Evolutionary conservation across 2,888 invertebrate species (phyloP).

Genomic region (Mechanitis mazaeus): DNA sequence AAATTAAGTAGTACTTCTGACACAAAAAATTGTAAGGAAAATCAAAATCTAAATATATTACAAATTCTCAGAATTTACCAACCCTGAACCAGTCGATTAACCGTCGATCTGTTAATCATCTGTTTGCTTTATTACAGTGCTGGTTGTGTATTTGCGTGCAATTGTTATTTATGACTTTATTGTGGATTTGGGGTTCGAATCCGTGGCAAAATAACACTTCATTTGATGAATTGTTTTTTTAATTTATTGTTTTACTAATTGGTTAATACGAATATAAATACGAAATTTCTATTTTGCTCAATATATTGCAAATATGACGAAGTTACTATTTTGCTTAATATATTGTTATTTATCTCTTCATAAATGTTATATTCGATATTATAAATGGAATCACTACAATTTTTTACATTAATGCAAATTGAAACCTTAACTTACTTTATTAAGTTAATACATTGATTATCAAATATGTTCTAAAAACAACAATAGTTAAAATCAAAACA

Average conservation of each 20-base stretch:
- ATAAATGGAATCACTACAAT: too few species aligned
- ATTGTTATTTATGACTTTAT: conserved; percentile 65
- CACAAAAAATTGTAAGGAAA: not conserved
- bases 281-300: too few species aligned
- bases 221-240: conserved; percentile 3
- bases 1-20: too few species aligned
- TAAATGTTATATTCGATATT: too few species aligned
- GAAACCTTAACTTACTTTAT: too few species aligned
- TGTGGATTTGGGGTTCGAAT: conserved; percentile 29
- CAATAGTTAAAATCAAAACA: too few species aligned
- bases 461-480: too few species aligned
- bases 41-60: not conserved
- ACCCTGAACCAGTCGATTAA: conserved; percentile 46
- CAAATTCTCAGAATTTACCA: conserved; percentile 18
- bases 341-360: too few species aligned
- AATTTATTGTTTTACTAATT: conserved; percentile 10
- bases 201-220: conserved; percentile 7
- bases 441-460: too few species aligned
- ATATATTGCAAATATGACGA: too few species aligned
- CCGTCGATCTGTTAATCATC: conserved; percentile 69
- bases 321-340: too few species aligned
- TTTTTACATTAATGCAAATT: too few species aligned
- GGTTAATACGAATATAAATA: conserved; percentile 10
- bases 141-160: conserved; percentile 49
- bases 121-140: conserved; percentile 52